Evolutionary conservation across 2,888 invertebrate species (phyloP).

Genomic region (Hoplodrina ambigua): DNA sequence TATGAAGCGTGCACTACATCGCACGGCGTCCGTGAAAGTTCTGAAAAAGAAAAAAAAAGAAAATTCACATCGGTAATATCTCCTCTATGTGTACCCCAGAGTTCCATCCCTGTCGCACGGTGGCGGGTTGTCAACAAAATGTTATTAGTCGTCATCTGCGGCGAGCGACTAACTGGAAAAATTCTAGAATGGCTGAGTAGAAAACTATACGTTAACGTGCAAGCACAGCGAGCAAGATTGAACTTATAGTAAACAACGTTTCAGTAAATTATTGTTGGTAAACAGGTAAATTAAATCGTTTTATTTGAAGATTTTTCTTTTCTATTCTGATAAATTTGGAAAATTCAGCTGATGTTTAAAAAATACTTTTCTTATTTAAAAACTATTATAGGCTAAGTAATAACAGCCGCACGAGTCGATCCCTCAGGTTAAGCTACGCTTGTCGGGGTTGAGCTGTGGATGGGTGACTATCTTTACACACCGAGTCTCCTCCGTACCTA

Average conservation of each 20-base stretch:
- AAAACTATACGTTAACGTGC: constrained; percentile 57
- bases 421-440: too few species aligned
- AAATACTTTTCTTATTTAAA: too few species aligned
- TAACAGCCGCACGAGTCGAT: too few species aligned
- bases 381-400: too few species aligned
- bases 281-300: constrained; percentile 1
- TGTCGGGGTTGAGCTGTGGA: too few species aligned
- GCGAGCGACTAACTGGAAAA: constrained; percentile 69
- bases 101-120: constrained; percentile 77
- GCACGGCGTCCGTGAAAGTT: not conserved
- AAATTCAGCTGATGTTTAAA: not conserved
- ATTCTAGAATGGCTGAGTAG: constrained; percentile 57
- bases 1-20: not conserved
- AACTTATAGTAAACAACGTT: constrained; percentile 23
- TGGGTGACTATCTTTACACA: too few species aligned
- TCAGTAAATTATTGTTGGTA: constrained; percentile 1
- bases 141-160: constrained; percentile 82
- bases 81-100: constrained; percentile 64
- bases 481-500: too few species aligned
- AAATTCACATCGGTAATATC: constrained; percentile 55
- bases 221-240: constrained; percentile 27
- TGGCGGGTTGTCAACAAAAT: constrained; percentile 83
- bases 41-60: not conserved
- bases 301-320: constrained; percentile 1
- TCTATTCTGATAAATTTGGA: not conserved